Conservation (phyloP, 2,888 invertebrate genomes). For the Pammene fasciana region DNA sequence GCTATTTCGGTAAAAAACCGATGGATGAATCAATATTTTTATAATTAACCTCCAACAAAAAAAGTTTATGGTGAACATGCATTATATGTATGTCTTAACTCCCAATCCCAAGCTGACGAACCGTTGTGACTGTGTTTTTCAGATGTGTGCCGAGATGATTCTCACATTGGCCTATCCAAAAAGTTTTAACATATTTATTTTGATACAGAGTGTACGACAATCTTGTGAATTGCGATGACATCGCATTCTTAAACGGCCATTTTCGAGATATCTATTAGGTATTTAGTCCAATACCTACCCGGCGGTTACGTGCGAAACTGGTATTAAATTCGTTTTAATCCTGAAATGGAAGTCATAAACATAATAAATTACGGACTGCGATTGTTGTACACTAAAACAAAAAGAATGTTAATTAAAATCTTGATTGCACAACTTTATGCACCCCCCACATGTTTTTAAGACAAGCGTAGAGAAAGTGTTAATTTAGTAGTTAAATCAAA, state of each 20-base stretch:
- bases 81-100: too few relatives aligned
- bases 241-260: conserved; percentile 58
- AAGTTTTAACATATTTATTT: too few relatives aligned
- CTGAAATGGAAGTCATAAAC: conserved; percentile 46
- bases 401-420: conserved; percentile 56
- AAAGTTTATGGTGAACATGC: too few relatives aligned
- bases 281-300: conserved; percentile 58
- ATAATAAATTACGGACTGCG: conserved; percentile 50
- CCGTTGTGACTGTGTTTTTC: too few relatives aligned
- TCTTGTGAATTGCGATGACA: conserved; percentile 50
- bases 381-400: conserved; percentile 51
- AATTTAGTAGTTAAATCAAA: conserved; percentile 12
- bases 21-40: conserved; percentile 56
- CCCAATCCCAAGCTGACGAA: too few relatives aligned
- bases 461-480: conserved; percentile 29
- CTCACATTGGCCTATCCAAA: too few relatives aligned
- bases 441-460: conserved; percentile 5
- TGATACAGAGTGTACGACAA: conserved; percentile 27
- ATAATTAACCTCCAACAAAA: conserved; percentile 50
- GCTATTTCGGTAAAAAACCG: conserved; percentile 49
- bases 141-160: too few relatives aligned
- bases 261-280: conserved; percentile 62
- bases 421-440: conserved; percentile 41
- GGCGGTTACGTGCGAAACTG: conserved; percentile 56
- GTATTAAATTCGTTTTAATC: conserved; percentile 53